Base-by-base conservation (phyloP, 1,140 invertebrate genomes). In the Dreissena polymorpha region DNA sequence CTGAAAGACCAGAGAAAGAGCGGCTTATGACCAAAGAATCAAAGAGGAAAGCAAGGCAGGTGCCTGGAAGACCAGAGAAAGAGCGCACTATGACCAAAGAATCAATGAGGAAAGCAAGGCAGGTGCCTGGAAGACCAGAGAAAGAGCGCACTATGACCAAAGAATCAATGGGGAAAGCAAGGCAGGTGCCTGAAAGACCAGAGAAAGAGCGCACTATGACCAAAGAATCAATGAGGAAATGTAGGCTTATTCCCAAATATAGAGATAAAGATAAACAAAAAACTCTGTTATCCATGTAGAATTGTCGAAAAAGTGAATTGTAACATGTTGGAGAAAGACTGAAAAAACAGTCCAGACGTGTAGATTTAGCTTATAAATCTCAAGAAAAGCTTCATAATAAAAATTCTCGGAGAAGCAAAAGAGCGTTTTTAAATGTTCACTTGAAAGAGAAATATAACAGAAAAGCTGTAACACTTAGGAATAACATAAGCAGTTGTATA, bases 1-100 rank as follows among this genome's bases (percentile, higher is more conserved):
- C 7, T 60, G 39, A 82, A 65, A 14, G 29, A 49, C 51, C 51
- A 53, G 63, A 29, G 73, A 69, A 63, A 74, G 75, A 80, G 23
- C 70, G 65, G 69, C 27, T 12, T 53, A 80, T 21, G 25, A 21
- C 25, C 70, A 57, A 25, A 70, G 27, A 70, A 39, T 68, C 55
- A n/a, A 74, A 76, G 60, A 64, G 75, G 73, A 75, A 63, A 84
- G 18, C 18, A 72, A 84, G 72, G 73, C 39, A 67, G 67, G 68
- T 51, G 55, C 21, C 60, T 16, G 49, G 29, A 23, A 16, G 53
- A 16, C 16, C 21, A 74, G 70, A 51, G 60, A 49, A 51, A 16
- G 79, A 74, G 53, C 73, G 70, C 29, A 10, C 50, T n/a, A 67
- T 27, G 25, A 73, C 18, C 29, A 50, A 74, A 74, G 70, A 49